Conservation (phyloP, 2,113 vertebrate genomes). For the Epinephelus cyanopodus region DNA sequence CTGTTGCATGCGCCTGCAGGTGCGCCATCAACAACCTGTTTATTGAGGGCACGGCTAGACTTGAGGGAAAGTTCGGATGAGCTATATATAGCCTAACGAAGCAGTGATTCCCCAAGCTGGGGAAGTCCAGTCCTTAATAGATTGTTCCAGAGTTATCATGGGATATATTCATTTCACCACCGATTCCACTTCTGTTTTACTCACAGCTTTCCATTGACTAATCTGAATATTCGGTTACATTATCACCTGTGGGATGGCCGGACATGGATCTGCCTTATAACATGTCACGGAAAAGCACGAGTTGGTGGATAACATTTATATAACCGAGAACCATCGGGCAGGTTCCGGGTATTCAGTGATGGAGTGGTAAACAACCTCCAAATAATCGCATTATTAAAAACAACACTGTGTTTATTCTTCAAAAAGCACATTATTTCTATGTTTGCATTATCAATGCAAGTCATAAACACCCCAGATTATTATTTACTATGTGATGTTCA, state of each 20-base stretch:
- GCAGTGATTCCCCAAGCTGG: slow-evolving; percentile 48
- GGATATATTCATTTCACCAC: slow-evolving; percentile 2
- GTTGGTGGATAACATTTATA: slow-evolving; percentile 21
- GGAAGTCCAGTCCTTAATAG: slow-evolving; percentile 47
- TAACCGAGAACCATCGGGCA: slow-evolving; percentile 61
- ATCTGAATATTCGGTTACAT: neutral
- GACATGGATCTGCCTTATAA: neutral
- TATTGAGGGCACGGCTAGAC: slow-evolving; percentile 20
- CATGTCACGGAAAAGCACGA: neutral
- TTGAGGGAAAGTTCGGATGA: slow-evolving; percentile 28
- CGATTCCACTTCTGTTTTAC: neutral
- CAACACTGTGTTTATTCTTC: neutral
- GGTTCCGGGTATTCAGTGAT: neutral
- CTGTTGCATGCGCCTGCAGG: neutral
- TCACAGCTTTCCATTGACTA: neutral
- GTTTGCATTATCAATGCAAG: neutral
- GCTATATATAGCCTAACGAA: slow-evolving; percentile 45
- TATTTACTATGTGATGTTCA: neutral
- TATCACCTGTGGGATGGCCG: neutral
- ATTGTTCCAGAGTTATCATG: slow-evolving; percentile 34
- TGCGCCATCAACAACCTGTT: slow-evolving; percentile 18
- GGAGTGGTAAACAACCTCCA: neutral
- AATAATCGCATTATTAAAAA: neutral
- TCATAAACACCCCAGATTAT: neutral
- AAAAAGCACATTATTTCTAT: neutral